Base-by-base conservation (phyloP, 2,888 invertebrate genomes). In the Noctuana brunneofusca region DNA sequence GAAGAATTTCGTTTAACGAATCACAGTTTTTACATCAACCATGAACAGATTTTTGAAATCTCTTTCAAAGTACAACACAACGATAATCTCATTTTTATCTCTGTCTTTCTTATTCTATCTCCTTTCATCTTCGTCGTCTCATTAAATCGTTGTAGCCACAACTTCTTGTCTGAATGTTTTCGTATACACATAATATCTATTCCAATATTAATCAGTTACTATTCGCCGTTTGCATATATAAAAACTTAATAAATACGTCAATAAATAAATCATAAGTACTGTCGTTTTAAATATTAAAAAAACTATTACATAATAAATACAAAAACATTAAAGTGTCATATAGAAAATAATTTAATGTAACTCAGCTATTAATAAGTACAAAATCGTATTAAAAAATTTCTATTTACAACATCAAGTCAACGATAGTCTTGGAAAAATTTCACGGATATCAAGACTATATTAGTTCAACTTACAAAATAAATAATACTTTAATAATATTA, bases 341-440 rank as follows among this genome's bases (percentile, higher is more conserved):
- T 49, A 53, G 27, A 38, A 62, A 60, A 60, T 60, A 60, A 62
- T 49, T 62, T 55, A 55, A 35, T 27, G 38, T 49, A 38, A 49
- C 54, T 60, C 62, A 53, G 46, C 48, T 54, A 48, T 55, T 59
- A 69, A 73, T 88, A 88, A 88, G 87, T 87, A 88, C 87, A 87
- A 77, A 78, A 75, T 80, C 79, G 78, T 78, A 79, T 75, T 63
- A 60, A 27, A 53, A 62, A 52, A 55, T 52, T 55, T 12, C 56
- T 64, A 62, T 65, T 65, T 64, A 66, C 48, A 48, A 63, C 16
- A 9, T 43, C 48, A 41, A 66, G 12, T 27, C 62, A 35, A 62
- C 18, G 14, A 30, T 46, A 48, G 48, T 54, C 48, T 55, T 38
- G 24, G 24, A 27, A 55, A 18, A n/a, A 54, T n/a, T 62, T 55